A percentile compares a stretch with the other conserved stretches of the same genome.
phyloP scores from a whole-genome alignment of 2,113 vertebrate species.

The Serilophus lunatus region DNA sequence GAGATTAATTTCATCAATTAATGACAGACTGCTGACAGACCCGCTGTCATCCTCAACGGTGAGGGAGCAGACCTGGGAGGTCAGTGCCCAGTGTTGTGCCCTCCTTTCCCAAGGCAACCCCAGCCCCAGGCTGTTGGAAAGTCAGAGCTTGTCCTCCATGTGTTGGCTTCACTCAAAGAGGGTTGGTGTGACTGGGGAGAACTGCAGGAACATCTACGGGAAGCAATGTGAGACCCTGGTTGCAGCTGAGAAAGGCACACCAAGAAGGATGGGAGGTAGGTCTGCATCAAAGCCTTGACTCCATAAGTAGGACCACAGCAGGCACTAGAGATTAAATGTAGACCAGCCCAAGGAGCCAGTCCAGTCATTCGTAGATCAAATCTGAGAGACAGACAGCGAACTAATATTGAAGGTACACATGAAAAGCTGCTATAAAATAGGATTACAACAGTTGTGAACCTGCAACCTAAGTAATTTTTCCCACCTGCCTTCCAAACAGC shows the following conservation, averaged over 20 bases:
- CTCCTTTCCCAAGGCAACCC: not conserved
- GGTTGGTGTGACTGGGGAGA: not conserved
- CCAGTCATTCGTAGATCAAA: not conserved
- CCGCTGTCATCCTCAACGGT: too few species aligned
- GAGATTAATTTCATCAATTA: too few species aligned
- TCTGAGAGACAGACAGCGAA: not conserved
- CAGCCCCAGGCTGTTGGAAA: not conserved
- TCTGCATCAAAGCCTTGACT: slow-evolving; percentile 50
- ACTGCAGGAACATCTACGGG: accelerated
- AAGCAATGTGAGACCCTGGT: not conserved
- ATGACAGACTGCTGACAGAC: too few species aligned
- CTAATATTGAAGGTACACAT: not conserved
- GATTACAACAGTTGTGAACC: not conserved
- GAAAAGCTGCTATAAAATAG: not conserved
- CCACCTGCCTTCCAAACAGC: not conserved
- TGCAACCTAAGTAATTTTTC: not conserved
- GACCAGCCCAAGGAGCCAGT: not conserved
- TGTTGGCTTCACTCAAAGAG: slow-evolving; percentile 48
- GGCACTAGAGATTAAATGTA: accelerated
- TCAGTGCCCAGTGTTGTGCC: not conserved
- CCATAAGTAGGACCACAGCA: not conserved
- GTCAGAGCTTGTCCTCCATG: not conserved
- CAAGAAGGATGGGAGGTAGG: not conserved
- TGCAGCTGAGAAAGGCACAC: not conserved
- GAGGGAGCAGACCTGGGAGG: not conserved